Evolutionary conservation across 2,113 vertebrate genomes (phyloP).

Genomic region (Menidia beryllina): DNA sequence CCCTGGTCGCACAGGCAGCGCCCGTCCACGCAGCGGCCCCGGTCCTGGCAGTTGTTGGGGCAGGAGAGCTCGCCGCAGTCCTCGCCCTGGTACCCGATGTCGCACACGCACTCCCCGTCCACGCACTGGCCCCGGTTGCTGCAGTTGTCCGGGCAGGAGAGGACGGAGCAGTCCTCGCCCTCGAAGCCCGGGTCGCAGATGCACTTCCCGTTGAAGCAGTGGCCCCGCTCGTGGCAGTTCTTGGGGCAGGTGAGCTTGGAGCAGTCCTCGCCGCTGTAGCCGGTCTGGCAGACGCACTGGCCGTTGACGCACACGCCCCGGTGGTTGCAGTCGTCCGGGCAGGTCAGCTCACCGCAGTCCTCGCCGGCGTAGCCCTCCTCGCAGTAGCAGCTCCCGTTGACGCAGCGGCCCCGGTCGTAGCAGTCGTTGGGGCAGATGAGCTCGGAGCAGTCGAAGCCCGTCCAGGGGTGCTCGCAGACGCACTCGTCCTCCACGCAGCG

Average conservation of each 20-base stretch:
- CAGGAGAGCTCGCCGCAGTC: conserved; percentile 89
- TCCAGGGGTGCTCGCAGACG: conserved; percentile 91
- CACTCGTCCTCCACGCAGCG: conserved; percentile 92
- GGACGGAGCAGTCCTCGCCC: conserved; percentile 86
- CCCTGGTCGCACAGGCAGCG: conserved; percentile 87
- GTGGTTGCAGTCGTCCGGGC: conserved; percentile 86
- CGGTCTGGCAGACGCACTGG: conserved; percentile 86
- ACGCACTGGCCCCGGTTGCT: conserved; percentile 84
- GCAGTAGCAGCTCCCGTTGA: conserved; percentile 93
- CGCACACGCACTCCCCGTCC: conserved; percentile 87
- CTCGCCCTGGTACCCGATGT: conserved; percentile 84
- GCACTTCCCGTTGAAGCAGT: conserved; percentile 87
- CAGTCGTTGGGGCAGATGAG: conserved; percentile 97
- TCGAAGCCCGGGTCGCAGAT: conserved; percentile 89
- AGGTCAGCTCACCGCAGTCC: conserved; percentile 89
- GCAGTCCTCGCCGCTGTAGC: conserved; percentile 90
- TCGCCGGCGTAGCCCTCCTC: conserved; percentile 90
- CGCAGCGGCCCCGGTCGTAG: conserved; percentile 93
- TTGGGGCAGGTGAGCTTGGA: conserved; percentile 86
- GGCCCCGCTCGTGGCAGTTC: conserved; percentile 88
- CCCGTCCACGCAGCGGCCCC: conserved; percentile 84
- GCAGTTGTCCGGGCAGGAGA: conserved; percentile 89
- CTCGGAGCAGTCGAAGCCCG: conserved; percentile 91
- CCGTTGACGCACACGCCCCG: conserved; percentile 88
- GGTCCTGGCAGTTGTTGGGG: conserved; percentile 84